Conservation (phyloP, 2,888 invertebrate species). For the Barypeithes pellucidus region DNA sequence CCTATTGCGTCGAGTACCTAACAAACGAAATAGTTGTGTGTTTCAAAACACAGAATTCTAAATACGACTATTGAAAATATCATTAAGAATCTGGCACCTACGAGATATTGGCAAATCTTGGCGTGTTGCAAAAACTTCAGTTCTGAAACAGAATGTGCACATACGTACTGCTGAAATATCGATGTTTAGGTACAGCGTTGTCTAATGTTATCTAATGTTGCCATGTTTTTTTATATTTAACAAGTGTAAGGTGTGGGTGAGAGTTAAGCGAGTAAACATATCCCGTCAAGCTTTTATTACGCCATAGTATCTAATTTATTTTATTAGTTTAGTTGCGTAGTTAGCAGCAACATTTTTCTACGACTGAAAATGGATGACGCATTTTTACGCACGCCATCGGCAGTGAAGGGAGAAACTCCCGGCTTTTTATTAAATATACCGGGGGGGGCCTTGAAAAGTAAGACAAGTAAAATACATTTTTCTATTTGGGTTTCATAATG, state of each 20-base stretch:
- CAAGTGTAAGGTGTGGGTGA: background rate
- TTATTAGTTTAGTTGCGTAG: no score
- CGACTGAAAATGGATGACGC: no score
- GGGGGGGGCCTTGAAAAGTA: no score
- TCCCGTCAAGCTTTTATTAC: no score
- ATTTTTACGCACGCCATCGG: no score
- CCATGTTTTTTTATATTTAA: background rate
- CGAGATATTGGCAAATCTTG: constrained; percentile 48
- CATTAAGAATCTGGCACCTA: constrained; percentile 51
- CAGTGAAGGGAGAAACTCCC: no score
- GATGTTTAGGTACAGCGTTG: constrained; percentile 4
- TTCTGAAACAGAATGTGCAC: constrained; percentile 22
- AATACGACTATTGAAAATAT: constrained; percentile 46
- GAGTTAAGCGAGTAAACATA: no score
- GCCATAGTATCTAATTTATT: no score
- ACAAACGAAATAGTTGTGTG: constrained; percentile 46
- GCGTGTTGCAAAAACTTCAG: constrained; percentile 35
- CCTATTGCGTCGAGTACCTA: constrained; percentile 44
- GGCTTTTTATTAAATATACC: no score
- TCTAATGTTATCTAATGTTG: background rate
- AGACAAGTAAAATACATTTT: no score
- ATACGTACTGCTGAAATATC: constrained; percentile 3
- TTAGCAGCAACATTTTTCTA: no score
- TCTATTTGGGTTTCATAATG: no score
- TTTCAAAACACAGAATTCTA: constrained; percentile 48